Evolutionary conservation across 2,113 vertebrate species (phyloP).

Genomic region (Mastomys natalensis): DNA sequence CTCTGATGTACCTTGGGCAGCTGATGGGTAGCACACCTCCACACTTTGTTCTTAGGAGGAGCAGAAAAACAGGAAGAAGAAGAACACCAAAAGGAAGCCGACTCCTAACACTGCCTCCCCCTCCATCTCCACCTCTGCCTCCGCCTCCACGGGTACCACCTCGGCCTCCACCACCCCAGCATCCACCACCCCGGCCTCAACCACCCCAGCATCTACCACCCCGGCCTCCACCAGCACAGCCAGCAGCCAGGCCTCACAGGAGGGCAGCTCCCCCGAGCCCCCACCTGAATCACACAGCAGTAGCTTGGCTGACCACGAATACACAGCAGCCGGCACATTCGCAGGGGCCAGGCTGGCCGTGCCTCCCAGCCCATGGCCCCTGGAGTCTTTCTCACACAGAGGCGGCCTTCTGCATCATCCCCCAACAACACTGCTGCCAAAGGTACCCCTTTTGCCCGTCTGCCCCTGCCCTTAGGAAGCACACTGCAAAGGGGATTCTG

Average conservation of each 20-base stretch:
- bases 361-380: constrained; percentile 96
- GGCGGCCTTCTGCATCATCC: constrained; percentile 94
- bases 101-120: constrained; percentile 85
- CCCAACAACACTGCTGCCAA: constrained; percentile 93
- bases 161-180: constrained; percentile 18
- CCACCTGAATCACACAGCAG: constrained; percentile 92
- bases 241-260: constrained; percentile 89
- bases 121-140: constrained; percentile 61
- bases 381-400: constrained; percentile 96
- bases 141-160: constrained; percentile 24
- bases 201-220: constrained; percentile 67
- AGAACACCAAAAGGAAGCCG: constrained; percentile 96
- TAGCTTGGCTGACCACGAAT: constrained; percentile 95
- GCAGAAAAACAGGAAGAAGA: constrained; percentile 97
- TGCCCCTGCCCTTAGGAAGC: background rate
- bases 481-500: background rate
- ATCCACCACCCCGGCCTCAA: constrained; percentile 35
- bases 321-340: constrained; percentile 90
- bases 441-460: constrained; percentile 82
- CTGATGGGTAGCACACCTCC: background rate
- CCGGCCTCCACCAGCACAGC: constrained; percentile 76
- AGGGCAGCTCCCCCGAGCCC: constrained; percentile 95
- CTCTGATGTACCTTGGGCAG: background rate
- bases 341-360: constrained; percentile 88
- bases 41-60: constrained; percentile 93